phyloP scores from a whole-genome alignment of 2,797 vertebrate species.

The Alectoris magna region DNA sequence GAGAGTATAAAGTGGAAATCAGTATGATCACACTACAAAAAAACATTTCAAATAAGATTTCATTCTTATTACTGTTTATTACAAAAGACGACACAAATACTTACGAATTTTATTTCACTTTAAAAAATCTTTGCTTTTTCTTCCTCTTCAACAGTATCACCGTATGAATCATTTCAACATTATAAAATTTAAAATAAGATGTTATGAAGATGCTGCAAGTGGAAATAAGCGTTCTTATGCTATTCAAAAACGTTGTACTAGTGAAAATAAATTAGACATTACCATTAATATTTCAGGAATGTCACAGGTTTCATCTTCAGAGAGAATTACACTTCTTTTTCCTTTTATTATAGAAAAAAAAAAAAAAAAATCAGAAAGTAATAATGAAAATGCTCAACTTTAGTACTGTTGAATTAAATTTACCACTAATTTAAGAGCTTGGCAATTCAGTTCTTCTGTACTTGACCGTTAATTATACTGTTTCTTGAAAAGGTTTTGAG shows the following conservation, averaged over 20 bases:
- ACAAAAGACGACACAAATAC: neutral
- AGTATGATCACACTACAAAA: neutral
- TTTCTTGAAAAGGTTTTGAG: neutral
- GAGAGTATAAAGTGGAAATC: neutral
- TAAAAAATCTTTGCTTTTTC: neutral
- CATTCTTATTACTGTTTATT: neutral
- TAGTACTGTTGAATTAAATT: neutral
- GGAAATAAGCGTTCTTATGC: neutral
- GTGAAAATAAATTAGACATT: neutral
- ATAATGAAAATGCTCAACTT: neutral
- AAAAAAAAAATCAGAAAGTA: conserved; percentile 44
- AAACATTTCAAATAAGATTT: neutral
- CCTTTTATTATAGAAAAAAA: conserved; percentile 28
- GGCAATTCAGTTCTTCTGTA: neutral
- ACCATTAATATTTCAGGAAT: conserved; percentile 69
- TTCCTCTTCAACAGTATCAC: neutral
- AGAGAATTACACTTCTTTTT: neutral
- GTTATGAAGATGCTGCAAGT: neutral
- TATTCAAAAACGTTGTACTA: neutral
- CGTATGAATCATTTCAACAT: neutral
- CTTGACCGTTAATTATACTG: neutral
- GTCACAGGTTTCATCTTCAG: neutral
- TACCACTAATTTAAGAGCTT: neutral
- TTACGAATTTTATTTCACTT: neutral
- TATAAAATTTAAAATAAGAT: neutral